Percentiles rank a stretch among this genome's conserved stretches.
Conservation (phyloP, 2,888 invertebrate genomes). For the Calliopum simillimum region DNA sequence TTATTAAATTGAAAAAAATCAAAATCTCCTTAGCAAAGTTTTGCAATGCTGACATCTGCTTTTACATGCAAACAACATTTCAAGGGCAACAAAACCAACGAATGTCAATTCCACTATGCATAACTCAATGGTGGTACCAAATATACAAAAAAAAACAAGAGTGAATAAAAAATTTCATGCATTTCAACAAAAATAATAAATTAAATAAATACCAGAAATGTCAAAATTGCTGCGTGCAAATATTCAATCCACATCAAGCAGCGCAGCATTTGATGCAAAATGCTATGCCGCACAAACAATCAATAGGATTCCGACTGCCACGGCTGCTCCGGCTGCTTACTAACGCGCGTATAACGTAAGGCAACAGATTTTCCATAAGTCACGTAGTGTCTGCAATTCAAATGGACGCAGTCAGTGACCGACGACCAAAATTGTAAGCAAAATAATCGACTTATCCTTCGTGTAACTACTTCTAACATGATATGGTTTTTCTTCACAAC, state of each 20-base stretch:
- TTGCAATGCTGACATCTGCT: too few relatives aligned
- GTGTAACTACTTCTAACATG: neutral
- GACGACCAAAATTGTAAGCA: neutral
- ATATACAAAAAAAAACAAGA: neutral
- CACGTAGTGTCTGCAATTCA: slow-evolving; percentile 43
- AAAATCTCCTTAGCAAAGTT: too few relatives aligned
- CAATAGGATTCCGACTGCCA: too few relatives aligned
- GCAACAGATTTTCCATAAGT: slow-evolving; percentile 47
- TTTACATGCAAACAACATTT: too few relatives aligned
- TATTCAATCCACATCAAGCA: neutral
- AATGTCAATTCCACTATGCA: neutral
- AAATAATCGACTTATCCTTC: slow-evolving; percentile 11
- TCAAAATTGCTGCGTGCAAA: neutral
- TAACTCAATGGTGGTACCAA: neutral
- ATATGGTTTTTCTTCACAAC: neutral
- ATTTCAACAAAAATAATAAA: neutral
- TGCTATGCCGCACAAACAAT: too few relatives aligned
- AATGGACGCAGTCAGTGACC: slow-evolving; percentile 4
- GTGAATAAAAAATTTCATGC: slow-evolving; percentile 14
- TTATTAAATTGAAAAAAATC: too few relatives aligned
- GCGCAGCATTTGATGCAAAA: neutral
- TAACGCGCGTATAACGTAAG: slow-evolving; percentile 36
- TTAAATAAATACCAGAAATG: neutral
- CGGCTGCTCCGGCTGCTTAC: too few relatives aligned
- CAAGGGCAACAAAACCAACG: neutral